Evolutionary conservation across 2,888 invertebrate genomes (phyloP).

Genomic region (Campoplex nolae): DNA sequence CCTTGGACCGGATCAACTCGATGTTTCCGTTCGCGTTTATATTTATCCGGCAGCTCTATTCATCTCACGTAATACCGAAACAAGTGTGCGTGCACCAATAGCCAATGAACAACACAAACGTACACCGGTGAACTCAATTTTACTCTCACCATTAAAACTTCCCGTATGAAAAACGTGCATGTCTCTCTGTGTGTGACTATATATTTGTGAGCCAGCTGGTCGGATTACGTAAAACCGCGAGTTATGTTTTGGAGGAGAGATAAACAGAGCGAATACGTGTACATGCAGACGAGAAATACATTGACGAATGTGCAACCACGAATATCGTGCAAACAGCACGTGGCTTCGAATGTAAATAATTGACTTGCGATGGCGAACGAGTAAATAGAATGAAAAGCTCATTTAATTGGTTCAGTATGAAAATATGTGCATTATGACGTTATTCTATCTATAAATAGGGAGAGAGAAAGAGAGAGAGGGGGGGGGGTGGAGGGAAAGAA

Average conservation of each 20-base stretch:
- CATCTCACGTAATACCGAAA: slow-evolving; percentile 69
- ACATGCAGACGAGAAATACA: background rate
- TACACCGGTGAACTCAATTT: slow-evolving; percentile 48
- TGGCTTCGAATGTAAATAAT: slow-evolving; percentile 54
- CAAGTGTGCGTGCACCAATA: slow-evolving; percentile 27
- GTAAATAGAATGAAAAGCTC: slow-evolving; percentile 35
- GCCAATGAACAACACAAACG: slow-evolving; percentile 3
- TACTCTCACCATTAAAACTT: slow-evolving; percentile 9
- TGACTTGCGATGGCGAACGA: slow-evolving; percentile 41
- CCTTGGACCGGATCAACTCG: slow-evolving; percentile 69
- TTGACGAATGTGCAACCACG: slow-evolving; percentile 33
- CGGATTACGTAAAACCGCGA: slow-evolving; percentile 59
- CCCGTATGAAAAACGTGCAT: background rate
- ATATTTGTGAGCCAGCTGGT: slow-evolving; percentile 52
- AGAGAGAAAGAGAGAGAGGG: background rate
- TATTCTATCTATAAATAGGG: background rate
- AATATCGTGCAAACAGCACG: slow-evolving; percentile 43
- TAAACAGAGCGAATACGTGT: slow-evolving; percentile 3
- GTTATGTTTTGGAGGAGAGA: slow-evolving; percentile 22
- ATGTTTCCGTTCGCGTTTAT: slow-evolving; percentile 69
- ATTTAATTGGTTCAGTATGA: slow-evolving; percentile 43
- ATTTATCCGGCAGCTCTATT: slow-evolving; percentile 68
- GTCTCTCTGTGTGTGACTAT: background rate
- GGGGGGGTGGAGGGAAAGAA: background rate
- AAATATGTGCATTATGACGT: background rate